phyloP scores from a whole-genome alignment of 2,888 invertebrate species.

The Ceraclea dissimilis region DNA sequence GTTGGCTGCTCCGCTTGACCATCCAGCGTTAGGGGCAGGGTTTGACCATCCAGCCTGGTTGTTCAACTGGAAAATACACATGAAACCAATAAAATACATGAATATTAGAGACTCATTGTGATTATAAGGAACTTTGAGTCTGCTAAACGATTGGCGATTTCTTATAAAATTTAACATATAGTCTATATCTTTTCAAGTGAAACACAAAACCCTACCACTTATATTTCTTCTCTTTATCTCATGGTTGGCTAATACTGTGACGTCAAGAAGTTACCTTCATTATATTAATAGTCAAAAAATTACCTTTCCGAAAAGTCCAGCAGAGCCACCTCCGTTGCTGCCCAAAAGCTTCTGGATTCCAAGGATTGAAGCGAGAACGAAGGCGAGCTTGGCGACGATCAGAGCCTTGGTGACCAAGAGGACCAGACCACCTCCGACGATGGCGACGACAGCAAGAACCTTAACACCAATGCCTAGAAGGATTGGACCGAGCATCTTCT shows the following conservation, averaged over 20 bases:
- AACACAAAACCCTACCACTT: too few species aligned
- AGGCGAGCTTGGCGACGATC: slow-evolving; percentile 69
- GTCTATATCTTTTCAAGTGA: too few species aligned
- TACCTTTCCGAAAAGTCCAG: slow-evolving; percentile 21
- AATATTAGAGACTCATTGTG: too few species aligned
- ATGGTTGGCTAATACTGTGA: too few species aligned
- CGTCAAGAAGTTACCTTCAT: too few species aligned
- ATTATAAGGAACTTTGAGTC: too few species aligned
- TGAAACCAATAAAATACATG: neutral
- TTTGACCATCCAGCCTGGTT: slow-evolving; percentile 29
- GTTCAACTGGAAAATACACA: slow-evolving; percentile 24
- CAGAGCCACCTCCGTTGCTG: slow-evolving; percentile 6
- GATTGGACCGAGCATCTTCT: slow-evolving; percentile 62
- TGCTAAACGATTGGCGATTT: too few species aligned
- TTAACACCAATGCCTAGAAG: slow-evolving; percentile 65
- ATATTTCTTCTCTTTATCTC: too few species aligned
- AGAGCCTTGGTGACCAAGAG: slow-evolving; percentile 70
- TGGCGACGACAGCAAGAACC: slow-evolving; percentile 60
- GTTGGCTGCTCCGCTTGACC: slow-evolving; percentile 27
- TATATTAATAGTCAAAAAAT: too few species aligned
- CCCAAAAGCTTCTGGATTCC: slow-evolving; percentile 62
- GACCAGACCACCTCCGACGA: slow-evolving; percentile 63
- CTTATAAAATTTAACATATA: too few species aligned
- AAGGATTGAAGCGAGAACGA: slow-evolving; percentile 62
- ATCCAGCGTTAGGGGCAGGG: slow-evolving; percentile 26